These are phyloP conservation scores for Cephalopholis sonnerati DNA, from an alignment of 2,113 vertebrate genomes.

Conservation along the genomic window DNA sequence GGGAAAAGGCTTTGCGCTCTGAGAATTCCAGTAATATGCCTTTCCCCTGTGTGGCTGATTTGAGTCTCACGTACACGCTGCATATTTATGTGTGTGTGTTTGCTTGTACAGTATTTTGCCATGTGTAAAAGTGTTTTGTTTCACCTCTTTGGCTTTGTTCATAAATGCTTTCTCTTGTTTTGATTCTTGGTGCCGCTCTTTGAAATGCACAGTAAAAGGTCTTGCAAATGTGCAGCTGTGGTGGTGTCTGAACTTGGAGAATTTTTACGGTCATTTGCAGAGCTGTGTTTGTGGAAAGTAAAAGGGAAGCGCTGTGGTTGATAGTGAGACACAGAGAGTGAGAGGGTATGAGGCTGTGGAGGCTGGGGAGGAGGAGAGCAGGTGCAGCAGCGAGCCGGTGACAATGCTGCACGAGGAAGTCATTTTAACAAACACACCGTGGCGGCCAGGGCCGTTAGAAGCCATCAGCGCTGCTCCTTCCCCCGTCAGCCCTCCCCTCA, in stretches of 20 bases:
- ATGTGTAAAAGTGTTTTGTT: slow-evolving; percentile 17
- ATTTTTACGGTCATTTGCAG: slow-evolving; percentile 38
- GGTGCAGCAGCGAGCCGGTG: slow-evolving; percentile 61
- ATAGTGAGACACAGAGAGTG: slow-evolving; percentile 12
- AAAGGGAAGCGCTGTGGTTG: slow-evolving; percentile 5
- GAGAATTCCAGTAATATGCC: slow-evolving; percentile 66
- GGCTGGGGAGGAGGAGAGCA: slow-evolving; percentile 64
- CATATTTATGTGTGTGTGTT: slow-evolving; percentile 40
- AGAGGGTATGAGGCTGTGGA: slow-evolving; percentile 11
- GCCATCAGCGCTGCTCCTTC: slow-evolving; percentile 64
- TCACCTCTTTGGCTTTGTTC: slow-evolving; percentile 34
- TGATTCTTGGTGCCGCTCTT: slow-evolving; percentile 6
- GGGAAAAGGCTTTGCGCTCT: slow-evolving; percentile 60
- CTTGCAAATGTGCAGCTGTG: slow-evolving; percentile 32
- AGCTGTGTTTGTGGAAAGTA: slow-evolving; percentile 11
- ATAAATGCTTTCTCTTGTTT: slow-evolving; percentile 12
- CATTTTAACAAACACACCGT: slow-evolving; percentile 76
- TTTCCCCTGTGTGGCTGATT: slow-evolving; percentile 48
- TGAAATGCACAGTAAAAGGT: slow-evolving; percentile 10
- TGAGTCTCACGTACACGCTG: slow-evolving; percentile 26
- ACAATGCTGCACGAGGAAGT: slow-evolving; percentile 75
- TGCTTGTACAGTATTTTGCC: slow-evolving; percentile 16
- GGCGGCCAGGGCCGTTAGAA: slow-evolving; percentile 67
- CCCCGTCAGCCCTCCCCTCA: slow-evolving; percentile 4
- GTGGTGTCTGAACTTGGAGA: slow-evolving; percentile 27